Evolutionary conservation across 2,888 invertebrate genomes (phyloP).

Genomic region (Drosophila algonquin): DNA sequence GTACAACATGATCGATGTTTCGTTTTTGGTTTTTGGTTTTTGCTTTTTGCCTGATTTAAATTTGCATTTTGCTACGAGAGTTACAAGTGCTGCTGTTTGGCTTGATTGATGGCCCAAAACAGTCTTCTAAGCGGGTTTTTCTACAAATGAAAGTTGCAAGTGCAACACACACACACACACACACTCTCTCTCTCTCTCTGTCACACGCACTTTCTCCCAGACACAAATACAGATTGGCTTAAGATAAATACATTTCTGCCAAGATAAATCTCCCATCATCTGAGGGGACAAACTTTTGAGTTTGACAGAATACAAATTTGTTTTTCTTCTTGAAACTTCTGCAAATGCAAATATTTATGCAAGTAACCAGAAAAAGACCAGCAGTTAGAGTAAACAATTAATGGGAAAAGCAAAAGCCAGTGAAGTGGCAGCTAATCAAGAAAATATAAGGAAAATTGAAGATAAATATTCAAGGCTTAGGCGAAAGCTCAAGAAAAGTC

Average conservation of each 20-base stretch:
- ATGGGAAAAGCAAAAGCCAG: not conserved
- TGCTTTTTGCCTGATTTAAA: constrained; percentile 31
- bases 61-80: constrained; percentile 76
- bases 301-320: not conserved
- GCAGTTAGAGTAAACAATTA: constrained; percentile 13
- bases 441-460: not conserved
- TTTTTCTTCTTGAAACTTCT: not conserved
- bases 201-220: constrained; percentile 15
- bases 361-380: constrained; percentile 6
- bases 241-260: constrained; percentile 1
- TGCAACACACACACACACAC: constrained; percentile 5
- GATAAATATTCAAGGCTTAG: not conserved
- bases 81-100: constrained; percentile 42
- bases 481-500: not conserved
- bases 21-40: constrained; percentile 50
- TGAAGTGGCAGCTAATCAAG: constrained; percentile 24
- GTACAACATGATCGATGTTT: constrained; percentile 71
- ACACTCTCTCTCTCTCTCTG: constrained; percentile 10
- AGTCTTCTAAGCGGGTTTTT: constrained; percentile 7
- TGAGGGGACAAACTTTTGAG: not conserved
- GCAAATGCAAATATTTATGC: not conserved
- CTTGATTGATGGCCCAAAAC: constrained; percentile 55
- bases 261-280: not conserved
- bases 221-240: constrained; percentile 11
- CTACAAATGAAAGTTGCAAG: constrained; percentile 23